Conservation (phyloP, 2,113 vertebrate genomes). For the Tetrao urogallus region DNA sequence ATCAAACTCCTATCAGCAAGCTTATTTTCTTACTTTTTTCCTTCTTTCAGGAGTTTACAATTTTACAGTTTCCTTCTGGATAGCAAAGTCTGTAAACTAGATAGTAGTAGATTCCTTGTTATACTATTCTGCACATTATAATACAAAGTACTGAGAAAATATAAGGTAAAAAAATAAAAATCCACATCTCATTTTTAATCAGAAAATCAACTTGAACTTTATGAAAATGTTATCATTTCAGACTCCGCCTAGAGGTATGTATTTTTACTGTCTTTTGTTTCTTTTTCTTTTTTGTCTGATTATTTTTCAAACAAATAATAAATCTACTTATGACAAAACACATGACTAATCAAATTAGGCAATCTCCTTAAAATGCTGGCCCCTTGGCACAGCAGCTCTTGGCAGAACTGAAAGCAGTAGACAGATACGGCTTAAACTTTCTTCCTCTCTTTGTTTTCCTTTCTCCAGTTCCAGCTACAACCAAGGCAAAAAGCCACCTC, state of each 20-base stretch:
- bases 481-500: background rate
- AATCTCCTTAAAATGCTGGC: background rate
- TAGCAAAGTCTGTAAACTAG: background rate
- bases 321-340: background rate
- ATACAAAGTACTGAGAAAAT: background rate
- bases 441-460: background rate
- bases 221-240: conserved; percentile 8
- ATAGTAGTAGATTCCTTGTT: background rate
- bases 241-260: background rate
- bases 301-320: background rate
- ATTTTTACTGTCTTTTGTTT: background rate
- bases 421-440: background rate
- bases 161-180: background rate
- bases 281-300: background rate
- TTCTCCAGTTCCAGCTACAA: background rate
- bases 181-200: background rate
- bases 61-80: background rate
- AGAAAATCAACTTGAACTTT: background rate
- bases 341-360: background rate
- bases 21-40: background rate
- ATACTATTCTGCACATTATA: background rate
- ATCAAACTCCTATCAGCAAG: background rate
- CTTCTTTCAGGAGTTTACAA: background rate
- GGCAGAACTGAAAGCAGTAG: background rate
- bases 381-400: background rate